phyloP scores from a whole-genome alignment of 2,888 invertebrate genomes.

The Rhamphomyia laevipes region DNA sequence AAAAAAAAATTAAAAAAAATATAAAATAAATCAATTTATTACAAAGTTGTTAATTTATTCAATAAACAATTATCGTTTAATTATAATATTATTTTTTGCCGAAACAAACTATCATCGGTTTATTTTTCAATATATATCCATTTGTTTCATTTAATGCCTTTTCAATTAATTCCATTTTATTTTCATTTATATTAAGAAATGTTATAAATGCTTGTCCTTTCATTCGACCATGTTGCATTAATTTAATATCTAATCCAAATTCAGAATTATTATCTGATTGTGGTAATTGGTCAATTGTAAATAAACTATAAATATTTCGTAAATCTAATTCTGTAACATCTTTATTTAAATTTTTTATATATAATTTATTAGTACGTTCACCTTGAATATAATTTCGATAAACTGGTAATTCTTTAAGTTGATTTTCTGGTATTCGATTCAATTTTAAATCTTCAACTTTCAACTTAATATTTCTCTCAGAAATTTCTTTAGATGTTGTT shows the following conservation, averaged over 20 bases:
- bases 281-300: conserved; percentile 39
- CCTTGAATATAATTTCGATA: conserved; percentile 81
- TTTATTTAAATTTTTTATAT: conserved; percentile 84
- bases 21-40: too few species aligned
- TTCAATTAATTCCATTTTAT: conserved; percentile 45
- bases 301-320: conserved; percentile 61
- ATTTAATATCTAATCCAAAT: conserved; percentile 51
- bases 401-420: conserved; percentile 61
- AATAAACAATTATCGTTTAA: background rate
- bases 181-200: conserved; percentile 18
- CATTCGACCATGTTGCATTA: conserved; percentile 93
- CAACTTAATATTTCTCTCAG: background rate
- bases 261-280: conserved; percentile 23
- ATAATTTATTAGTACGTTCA: conserved; percentile 69
- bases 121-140: conserved; percentile 74
- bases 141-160: conserved; percentile 73
- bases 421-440: conserved; percentile 57
- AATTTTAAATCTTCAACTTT: conserved; percentile 46
- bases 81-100: conserved; percentile 40
- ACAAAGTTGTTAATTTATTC: background rate
- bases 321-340: conserved; percentile 64
- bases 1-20: too few species aligned
- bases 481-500: conserved; percentile 5
- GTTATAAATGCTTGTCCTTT: conserved; percentile 93
- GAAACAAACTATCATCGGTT: conserved; percentile 86